Conservation (phyloP, 2,888 invertebrate species). For the Dexiosoma caninum region DNA sequence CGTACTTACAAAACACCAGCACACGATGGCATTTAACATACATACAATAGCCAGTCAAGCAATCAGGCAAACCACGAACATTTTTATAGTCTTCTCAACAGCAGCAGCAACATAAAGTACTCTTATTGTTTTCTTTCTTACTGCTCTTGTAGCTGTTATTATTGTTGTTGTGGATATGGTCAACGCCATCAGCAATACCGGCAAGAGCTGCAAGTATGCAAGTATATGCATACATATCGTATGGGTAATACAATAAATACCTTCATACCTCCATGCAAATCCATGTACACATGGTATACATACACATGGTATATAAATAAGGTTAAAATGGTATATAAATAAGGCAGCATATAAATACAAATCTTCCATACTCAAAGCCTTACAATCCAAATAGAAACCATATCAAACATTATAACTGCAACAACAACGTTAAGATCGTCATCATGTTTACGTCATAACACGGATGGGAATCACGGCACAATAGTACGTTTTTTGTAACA, state of each 20-base stretch:
- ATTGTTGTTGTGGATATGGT: constrained; percentile 48
- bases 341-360: too few species aligned
- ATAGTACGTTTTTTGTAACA: too few species aligned
- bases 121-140: constrained; percentile 51
- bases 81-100: constrained; percentile 14
- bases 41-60: constrained; percentile 32
- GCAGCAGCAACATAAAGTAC: not conserved
- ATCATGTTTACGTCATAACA: constrained; percentile 49
- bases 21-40: not conserved
- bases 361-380: constrained; percentile 1
- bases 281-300: too few species aligned
- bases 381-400: constrained; percentile 4
- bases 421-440: constrained; percentile 48
- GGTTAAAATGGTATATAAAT: too few species aligned
- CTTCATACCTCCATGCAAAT: not conserved
- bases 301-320: too few species aligned
- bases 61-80: not conserved
- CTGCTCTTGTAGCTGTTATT: not conserved
- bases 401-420: constrained; percentile 8
- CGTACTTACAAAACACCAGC: not conserved
- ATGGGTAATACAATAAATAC: not conserved
- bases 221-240: not conserved
- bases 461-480: too few species aligned
- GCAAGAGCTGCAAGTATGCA: not conserved
- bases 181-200: constrained; percentile 51